Evolutionary conservation across 2,888 invertebrate genomes (phyloP), one percentile per base, ranked within the genome.

Genomic region (Notocelia uddmanniana): DNA sequence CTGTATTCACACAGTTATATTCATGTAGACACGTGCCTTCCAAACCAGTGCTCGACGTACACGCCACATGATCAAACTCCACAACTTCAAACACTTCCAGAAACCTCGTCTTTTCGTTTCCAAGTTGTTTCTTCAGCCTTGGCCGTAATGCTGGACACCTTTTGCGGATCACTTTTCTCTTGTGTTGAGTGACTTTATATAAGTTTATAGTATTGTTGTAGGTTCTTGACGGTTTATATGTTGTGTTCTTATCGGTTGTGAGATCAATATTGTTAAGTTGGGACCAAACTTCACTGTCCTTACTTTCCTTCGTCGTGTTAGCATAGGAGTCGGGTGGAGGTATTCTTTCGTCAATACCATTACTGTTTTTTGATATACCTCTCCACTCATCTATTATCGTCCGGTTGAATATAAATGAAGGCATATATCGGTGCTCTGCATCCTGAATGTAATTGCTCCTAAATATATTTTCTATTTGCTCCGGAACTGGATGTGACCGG

Each of bases 21-120:
- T 95, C 93, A 79, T 96, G 96, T 77, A 96, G 94, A 82, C 97
- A 97, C 26, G 94, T 95, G 0, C 97, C 97, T 80, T 96, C 95
- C 78, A 96, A 92, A 6, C 95, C 92, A 77, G 88, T 93, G 34
- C 88, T 92, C 0, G 94, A 93, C 15, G 84, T 84, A 81, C 97
- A 97, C 23, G 94, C 85, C 1, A 92, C 94, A 80, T 97, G 96
- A 62, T 95, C 94, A 82, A 97, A 96, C 81, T 96, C 94, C 8
- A 97, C 94, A 10, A 97, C 95, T 74, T 96, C 95, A 78, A 97
- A 96, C 10, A 97, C 90, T 82, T 95, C 96, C 57, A 97, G 89
- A 80, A 97, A 95, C 50, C 94, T 82, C n/a, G 45, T 45, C 23
- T 68, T 74, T 62, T 75, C 69, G 26, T 77, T 78, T 21, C 68